phyloP scores from a whole-genome alignment of 2,113 vertebrate species.

The Bubo bubo region DNA sequence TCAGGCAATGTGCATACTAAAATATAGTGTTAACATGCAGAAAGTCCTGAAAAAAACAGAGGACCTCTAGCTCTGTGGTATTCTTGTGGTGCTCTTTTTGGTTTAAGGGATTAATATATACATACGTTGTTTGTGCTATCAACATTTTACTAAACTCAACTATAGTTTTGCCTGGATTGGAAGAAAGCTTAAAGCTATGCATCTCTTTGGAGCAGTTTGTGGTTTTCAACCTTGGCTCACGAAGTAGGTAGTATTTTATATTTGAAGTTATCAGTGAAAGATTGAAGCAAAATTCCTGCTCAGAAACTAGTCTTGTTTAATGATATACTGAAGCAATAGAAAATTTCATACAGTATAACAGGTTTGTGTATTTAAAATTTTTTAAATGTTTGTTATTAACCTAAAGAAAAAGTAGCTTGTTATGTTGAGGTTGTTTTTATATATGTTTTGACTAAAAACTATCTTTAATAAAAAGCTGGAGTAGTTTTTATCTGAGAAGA shows the following conservation, averaged over 20 bases:
- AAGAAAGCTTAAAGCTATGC: neutral
- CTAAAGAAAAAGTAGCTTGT: slow-evolving; percentile 41
- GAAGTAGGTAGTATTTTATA: neutral
- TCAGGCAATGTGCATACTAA: neutral
- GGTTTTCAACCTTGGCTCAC: neutral
- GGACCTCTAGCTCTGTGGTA: neutral
- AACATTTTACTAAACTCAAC: neutral
- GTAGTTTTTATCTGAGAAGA: slow-evolving; percentile 89
- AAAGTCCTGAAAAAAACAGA: neutral
- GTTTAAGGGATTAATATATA: neutral
- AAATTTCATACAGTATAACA: neutral
- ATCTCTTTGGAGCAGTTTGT: neutral
- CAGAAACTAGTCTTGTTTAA: neutral
- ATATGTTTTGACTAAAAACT: slow-evolving; percentile 83
- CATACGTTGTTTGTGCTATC: neutral
- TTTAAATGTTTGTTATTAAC: slow-evolving; percentile 33
- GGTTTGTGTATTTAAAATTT: slow-evolving; percentile 57
- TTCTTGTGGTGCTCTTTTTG: neutral
- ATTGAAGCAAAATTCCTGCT: neutral
- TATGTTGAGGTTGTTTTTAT: slow-evolving; percentile 59
- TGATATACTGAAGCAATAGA: slow-evolving; percentile 17
- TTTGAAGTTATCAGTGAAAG: neutral
- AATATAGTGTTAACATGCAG: neutral
- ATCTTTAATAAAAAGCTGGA: slow-evolving; percentile 92
- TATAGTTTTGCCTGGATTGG: neutral